A percentile compares a stretch with the other conserved stretches of the same genome.
These are phyloP conservation scores for Danio aesculapii DNA, from an alignment of 2,797 vertebrate genomes.

Conservation along the genomic window DNA sequence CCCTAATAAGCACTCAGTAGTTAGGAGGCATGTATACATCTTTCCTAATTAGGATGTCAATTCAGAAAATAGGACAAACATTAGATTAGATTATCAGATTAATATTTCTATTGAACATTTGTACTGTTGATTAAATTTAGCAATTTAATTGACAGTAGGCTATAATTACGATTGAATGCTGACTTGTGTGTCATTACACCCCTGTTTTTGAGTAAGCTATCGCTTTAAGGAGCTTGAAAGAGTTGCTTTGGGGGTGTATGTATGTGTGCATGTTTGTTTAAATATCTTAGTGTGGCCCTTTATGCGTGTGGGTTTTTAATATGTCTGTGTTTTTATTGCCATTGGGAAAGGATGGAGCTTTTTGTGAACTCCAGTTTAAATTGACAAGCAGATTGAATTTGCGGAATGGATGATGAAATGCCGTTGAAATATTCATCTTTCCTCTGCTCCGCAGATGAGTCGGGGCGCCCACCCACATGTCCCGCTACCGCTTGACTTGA, in stretches of 20 bases:
- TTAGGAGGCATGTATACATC: conserved; percentile 88
- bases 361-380: conserved; percentile 35
- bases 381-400: conserved; percentile 47
- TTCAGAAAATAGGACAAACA: conserved; percentile 74
- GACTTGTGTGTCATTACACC: too few species aligned
- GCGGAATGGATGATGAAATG: conserved; percentile 41
- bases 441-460: not conserved
- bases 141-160: too few species aligned
- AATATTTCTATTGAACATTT: too few species aligned
- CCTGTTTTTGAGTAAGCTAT: not conserved
- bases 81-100: too few species aligned
- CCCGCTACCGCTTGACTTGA: conserved; percentile 4
- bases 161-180: too few species aligned
- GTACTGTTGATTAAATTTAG: too few species aligned
- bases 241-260: not conserved
- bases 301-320: conserved; percentile 34
- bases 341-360: conserved; percentile 15
- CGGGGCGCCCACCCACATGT: conserved; percentile 8
- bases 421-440: conserved; percentile 31
- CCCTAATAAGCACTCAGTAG: conserved; percentile 82
- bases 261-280: conserved; percentile 16
- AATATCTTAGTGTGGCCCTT: not conserved
- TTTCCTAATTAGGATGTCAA: conserved; percentile 76
- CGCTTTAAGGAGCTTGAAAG: not conserved
- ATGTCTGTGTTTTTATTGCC: conserved; percentile 43